Evolutionary conservation across 2,888 invertebrate genomes (phyloP).

Genomic region (Lasioglossum figueresi): DNA sequence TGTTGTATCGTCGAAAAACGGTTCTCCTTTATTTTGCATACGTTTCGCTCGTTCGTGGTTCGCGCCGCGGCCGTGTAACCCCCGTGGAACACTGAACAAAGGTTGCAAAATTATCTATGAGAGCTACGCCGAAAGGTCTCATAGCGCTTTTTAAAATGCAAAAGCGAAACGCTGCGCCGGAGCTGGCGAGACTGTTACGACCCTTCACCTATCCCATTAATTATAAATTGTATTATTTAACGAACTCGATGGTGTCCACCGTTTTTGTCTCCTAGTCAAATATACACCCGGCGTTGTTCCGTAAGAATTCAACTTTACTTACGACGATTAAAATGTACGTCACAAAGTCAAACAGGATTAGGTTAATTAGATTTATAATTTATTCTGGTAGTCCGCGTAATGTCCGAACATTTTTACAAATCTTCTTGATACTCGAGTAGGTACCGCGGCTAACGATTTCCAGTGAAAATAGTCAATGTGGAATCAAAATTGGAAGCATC

Average conservation of each 20-base stretch:
- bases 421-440: not conserved
- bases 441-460: not conserved
- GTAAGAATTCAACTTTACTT: not conserved
- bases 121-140: slow-evolving; percentile 9
- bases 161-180: not conserved
- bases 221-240: not conserved
- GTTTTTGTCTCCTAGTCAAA: not conserved
- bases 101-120: slow-evolving; percentile 41
- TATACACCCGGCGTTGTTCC: not conserved
- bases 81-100: slow-evolving; percentile 35
- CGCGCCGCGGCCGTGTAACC: slow-evolving; percentile 8
- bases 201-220: not conserved
- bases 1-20: slow-evolving; percentile 13
- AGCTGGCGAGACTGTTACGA: not conserved
- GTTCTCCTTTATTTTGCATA: slow-evolving; percentile 30
- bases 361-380: not conserved
- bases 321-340: not conserved
- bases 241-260: not conserved
- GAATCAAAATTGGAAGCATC: not conserved
- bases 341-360: no score
- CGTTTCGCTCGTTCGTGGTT: not conserved
- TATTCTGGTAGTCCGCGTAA: not conserved
- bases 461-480: not conserved
- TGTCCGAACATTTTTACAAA: not conserved
- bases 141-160: slow-evolving; percentile 28